Evolutionary conservation across 2,888 invertebrate species (phyloP), one percentile per base, ranked within the genome.

Genomic region (Drymonia ruficornis): DNA sequence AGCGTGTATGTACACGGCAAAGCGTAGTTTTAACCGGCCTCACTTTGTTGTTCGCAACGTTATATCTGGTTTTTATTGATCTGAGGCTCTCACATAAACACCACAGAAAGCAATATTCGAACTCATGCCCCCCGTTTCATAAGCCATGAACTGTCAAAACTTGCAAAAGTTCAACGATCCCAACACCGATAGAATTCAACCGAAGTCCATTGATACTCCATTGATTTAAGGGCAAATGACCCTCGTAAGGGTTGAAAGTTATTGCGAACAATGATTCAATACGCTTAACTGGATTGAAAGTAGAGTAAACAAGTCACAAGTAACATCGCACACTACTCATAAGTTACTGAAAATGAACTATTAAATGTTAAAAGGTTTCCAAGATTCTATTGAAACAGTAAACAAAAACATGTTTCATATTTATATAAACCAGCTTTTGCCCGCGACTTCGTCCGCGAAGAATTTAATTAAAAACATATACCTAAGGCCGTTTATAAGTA

Each of bases 191-290:
- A 56, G 53, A 57, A 72, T 57, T 65, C 56, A 54, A 54, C 54
- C 48, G 53, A 50, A 49, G 43, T 43, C 46, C 48, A 36, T 59
- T 66, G 57, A 59, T 67, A 55, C 61, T 47, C 55, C 70, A 70
- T 72, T 70, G 70, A 67, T 55, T 67, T 72, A 63, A 73, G 74
- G 71, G 72, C 70, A 75, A 61, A 61, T 59, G 59, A 51, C 61
- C 46, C 48, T 52, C 1, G 18, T 23, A 23, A 19, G 23, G 23
- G 13, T 23, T 43, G 43, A 23, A 43, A 60, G 55, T 52, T 67
- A 57, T 58, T 56, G 43, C 31, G 34, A 48, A 58, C 64, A 46
- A 56, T 61, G 56, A n/a, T 49, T 70, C 46, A 60, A 70, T 55
- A 36, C 49, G 52, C 38, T 47, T 38, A 50, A 53, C 53, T 58